Evolutionary conservation across 2,888 invertebrate genomes (phyloP), one percentile per base, ranked within the genome.

Genomic region (Drosophila monieri): DNA sequence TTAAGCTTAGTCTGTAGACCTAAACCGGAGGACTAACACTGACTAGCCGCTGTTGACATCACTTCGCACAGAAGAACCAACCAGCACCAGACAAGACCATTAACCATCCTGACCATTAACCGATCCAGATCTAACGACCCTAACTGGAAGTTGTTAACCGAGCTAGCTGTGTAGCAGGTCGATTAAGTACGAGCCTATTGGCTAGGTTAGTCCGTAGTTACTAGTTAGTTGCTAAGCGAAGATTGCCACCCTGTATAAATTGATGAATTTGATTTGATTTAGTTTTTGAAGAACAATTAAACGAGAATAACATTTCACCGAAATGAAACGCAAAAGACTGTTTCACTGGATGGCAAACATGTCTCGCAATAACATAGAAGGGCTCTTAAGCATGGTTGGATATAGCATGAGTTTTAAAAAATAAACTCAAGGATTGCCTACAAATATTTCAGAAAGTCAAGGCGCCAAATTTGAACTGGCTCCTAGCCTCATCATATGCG

Each of bases 31-130:
- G 58, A 67, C 46, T 64, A 53, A 64, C 46, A 25, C 27, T 37
- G 53, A 62, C 64, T 64, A 61, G 27, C 83, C 76, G 84, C 84
- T 74, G 67, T 76, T 78, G 57, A 83, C 78, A 84, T 84, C 84
- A 80, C 78, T 62, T 39, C 18, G 14, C 15, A 44, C 54, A 39
- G 30, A 14, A 39, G 25, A 25, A 32, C 35, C 35, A n/a, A 35
- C 35, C 6, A 56, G 30, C n/a, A 32, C 35, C 35, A 35, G 35
- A 49, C 9, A 49, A 6, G 18, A 32, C 27, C 27, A 27, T 30
- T 35, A 21, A 51, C 12, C 12, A 51, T 35, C 35, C 51, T 4
- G 30, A 12, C 46, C 18, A n/a, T n/a, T n/a, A 5, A 48, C 15
- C 15, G 32, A 35, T n/a, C 14, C 14, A 10, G 47, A 10, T n/a